Evolutionary conservation across 2,888 invertebrate genomes (phyloP), one percentile per base, ranked within the genome.

Genomic region (Celastrina argiolus): DNA sequence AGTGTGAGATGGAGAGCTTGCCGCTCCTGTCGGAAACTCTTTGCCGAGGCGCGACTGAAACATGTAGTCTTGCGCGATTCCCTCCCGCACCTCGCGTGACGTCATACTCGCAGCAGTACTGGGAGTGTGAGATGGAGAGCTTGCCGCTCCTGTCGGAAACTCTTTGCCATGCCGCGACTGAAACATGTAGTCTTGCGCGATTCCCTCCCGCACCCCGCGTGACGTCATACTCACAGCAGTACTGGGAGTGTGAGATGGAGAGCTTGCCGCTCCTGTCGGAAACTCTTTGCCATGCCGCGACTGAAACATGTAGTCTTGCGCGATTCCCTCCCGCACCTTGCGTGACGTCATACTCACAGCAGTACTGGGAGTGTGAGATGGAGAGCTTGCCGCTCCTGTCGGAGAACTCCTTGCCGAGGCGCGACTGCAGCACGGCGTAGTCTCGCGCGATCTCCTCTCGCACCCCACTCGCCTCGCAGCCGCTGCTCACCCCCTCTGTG

Each of bases 351-450:
- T 65, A 65, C 69, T 73, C 70, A 78, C 88, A 80, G 51, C 82
- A 79, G 63, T 70, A 68, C 2, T 71, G 61, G 18, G 66, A 45
- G 42, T 66, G 31, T 2, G 51, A 42, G 31, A 61, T 63, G 69
- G 82, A 80, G 18, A 87, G 70, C 61, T 88, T 88, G 8, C 86
- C 88, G 8, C 83, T 77, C 76, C 97, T 95, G 64, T 93, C 93
- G 39, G 95, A 94, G 81, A 96, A 95, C 81, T 96, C 96, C 67
- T 93, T 88, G 65, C 94, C 93, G n/a, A 96, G 84, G 72, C 95
- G 93, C 56, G 94, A 93, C 77, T 95, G 95, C n/a, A 96, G 84
- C 34, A 94, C 93, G 16, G 93, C 93, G 80, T 96, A 96, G 78
- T 94, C 94, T 68, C 93, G 88, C 68, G 94, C 94, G 64, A 96